phyloP scores from a whole-genome alignment of 2,113 vertebrate genomes.

The Cinclus cinclus region DNA sequence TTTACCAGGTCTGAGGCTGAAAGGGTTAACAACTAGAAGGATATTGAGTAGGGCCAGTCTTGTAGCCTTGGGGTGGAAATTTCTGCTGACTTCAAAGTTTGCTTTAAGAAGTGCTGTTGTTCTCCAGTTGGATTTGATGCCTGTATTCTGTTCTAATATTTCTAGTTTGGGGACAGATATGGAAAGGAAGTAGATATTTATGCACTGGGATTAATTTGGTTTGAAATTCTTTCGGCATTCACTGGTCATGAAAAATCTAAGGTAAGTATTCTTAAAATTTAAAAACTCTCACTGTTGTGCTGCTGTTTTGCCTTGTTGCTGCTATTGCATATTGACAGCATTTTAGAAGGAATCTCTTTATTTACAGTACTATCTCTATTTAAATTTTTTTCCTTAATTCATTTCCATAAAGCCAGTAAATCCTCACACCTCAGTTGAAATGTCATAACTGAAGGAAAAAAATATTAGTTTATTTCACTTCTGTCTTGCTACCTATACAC shows the following conservation, averaged over 20 bases:
- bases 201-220: constrained; percentile 86
- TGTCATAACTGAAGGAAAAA: neutral
- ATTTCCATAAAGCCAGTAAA: neutral
- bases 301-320: neutral
- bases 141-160: constrained; percentile 4
- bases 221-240: constrained; percentile 75
- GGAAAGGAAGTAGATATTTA: constrained; percentile 86
- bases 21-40: neutral
- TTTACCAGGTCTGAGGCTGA: neutral
- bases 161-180: constrained; percentile 37
- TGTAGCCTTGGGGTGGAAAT: neutral
- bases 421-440: neutral
- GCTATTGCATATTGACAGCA: neutral
- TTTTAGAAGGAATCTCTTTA: neutral
- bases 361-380: neutral
- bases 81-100: neutral
- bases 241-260: accelerated
- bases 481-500: neutral
- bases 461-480: neutral
- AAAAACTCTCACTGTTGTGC: neutral
- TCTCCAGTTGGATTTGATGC: neutral
- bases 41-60: neutral
- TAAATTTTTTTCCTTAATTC: neutral
- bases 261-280: constrained; percentile 52
- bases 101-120: neutral